A percentile compares a stretch with the other conserved stretches of the same genome.
Conservation (phyloP, 1,140 invertebrate genomes). For the Trichonephila inaurata region DNA sequence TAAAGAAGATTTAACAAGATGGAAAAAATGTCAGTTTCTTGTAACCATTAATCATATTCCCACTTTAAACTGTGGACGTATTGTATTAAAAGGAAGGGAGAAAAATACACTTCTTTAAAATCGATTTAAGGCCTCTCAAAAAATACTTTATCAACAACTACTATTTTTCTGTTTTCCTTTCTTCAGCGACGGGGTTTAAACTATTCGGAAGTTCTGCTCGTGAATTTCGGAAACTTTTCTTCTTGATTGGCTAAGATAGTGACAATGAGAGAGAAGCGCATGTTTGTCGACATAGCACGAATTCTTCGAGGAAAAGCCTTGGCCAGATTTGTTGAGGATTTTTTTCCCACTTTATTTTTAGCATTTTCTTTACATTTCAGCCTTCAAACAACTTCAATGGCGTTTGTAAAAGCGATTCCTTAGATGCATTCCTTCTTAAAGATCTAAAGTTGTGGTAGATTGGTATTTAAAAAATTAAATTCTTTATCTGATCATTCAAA, state of each 20-base stretch:
- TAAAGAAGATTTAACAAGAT: conserved; percentile 28
- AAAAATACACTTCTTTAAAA: conserved; percentile 29
- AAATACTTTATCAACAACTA: conserved; percentile 1
- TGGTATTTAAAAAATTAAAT: neutral
- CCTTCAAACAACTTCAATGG: neutral
- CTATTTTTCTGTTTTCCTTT: conserved; percentile 38
- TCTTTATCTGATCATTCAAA: neutral
- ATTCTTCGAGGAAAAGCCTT: neutral
- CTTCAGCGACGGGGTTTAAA: neutral
- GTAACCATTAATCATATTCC: conserved; percentile 50
- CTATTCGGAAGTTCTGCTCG: conserved; percentile 29
- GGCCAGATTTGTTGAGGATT: neutral
- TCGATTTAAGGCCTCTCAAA: conserved; percentile 31
- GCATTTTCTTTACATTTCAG: neutral
- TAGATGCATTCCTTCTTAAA: neutral
- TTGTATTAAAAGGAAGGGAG: neutral
- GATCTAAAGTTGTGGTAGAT: neutral
- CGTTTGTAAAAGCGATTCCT: neutral
- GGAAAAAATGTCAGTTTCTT: conserved; percentile 31
- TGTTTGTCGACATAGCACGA: conserved; percentile 19
- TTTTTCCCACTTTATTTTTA: neutral
- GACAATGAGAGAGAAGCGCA: conserved; percentile 29
- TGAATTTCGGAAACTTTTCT: conserved; percentile 46
- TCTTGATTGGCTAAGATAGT: conserved; percentile 46
- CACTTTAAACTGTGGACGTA: neutral